phyloP scores from a whole-genome alignment of 2,797 vertebrate species.

The Phyllotis vaccarum region DNA sequence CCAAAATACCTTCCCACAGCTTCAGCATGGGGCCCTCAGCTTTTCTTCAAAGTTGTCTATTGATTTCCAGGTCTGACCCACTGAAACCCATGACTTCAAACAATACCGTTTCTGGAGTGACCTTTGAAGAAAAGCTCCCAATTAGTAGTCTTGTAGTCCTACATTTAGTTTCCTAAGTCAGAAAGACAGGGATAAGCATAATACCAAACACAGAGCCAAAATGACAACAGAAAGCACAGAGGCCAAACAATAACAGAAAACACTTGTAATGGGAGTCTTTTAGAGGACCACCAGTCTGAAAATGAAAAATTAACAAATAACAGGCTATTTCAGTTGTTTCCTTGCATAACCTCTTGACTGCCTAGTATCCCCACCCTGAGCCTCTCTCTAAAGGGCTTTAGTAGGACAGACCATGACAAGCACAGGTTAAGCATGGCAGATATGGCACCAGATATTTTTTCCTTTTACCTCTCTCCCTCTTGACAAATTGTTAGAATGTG shows the following conservation, averaged over 20 bases:
- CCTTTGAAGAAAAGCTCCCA: neutral
- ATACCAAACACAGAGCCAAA: neutral
- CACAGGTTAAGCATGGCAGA: neutral
- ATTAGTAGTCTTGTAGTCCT: neutral
- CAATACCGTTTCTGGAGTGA: neutral
- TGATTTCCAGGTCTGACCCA: too few species aligned
- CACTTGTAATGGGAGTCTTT: neutral
- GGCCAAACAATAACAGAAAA: neutral
- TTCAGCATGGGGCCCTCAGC: neutral
- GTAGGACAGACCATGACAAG: neutral
- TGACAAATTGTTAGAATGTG: neutral
- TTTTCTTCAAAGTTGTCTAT: neutral
- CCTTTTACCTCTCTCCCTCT: neutral
- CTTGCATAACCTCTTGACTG: neutral
- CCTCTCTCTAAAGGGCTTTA: neutral
- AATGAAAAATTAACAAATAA: neutral
- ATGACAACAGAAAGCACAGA: neutral
- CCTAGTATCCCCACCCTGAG: neutral
- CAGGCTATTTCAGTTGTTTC: neutral
- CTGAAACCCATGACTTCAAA: too few species aligned
- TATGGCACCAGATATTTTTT: neutral
- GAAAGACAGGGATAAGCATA: neutral
- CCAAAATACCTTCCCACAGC: neutral
- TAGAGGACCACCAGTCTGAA: neutral
- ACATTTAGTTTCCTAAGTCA: neutral